phyloP scores from a whole-genome alignment of 2,113 vertebrate species.

The Dendropsophus ebraccatus region DNA sequence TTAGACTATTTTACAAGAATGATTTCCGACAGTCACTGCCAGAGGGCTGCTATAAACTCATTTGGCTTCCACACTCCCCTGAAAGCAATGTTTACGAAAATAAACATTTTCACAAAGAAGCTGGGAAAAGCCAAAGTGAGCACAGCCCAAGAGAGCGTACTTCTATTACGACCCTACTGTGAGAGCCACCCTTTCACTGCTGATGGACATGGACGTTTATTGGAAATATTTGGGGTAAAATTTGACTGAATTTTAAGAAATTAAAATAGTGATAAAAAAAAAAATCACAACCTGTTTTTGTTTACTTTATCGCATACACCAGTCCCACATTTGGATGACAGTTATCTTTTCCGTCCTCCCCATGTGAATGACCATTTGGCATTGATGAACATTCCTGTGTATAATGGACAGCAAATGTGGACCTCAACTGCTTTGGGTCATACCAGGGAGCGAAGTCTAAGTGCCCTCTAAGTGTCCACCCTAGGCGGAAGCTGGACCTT shows the following conservation, averaged over 20 bases:
- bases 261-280: neutral
- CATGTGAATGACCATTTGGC: too few species aligned
- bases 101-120: constrained; percentile 33
- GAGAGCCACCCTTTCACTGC: constrained; percentile 1
- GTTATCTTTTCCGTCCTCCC: too few species aligned
- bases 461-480: too few species aligned
- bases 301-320: too few species aligned
- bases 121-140: constrained; percentile 17
- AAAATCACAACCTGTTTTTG: too few species aligned
- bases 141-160: neutral
- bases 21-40: constrained; percentile 39
- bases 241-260: too few species aligned
- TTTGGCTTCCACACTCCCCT: constrained; percentile 42
- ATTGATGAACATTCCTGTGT: too few species aligned
- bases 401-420: too few species aligned
- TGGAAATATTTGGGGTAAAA: neutral
- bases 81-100: constrained; percentile 38
- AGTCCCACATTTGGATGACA: too few species aligned
- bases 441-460: too few species aligned
- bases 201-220: neutral
- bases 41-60: constrained; percentile 40
- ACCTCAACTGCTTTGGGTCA: too few species aligned
- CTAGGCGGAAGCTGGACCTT: too few species aligned
- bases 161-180: neutral
- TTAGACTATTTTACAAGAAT: constrained; percentile 20